These are phyloP conservation scores for Chrysolina oricalcia DNA, from an alignment of 2,888 invertebrate genomes.

Conservation along the genomic window DNA sequence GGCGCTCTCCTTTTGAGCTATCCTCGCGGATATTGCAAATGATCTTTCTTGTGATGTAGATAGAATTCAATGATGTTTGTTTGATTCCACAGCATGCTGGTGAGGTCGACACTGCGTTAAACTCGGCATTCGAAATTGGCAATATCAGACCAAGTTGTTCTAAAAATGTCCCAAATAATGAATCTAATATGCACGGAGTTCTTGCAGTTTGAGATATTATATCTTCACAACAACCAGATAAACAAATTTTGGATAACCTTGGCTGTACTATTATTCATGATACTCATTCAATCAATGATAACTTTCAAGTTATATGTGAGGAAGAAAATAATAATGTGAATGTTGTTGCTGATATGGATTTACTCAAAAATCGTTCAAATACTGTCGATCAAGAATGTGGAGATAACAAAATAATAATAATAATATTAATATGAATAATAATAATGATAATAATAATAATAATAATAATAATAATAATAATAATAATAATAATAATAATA, in stretches of 20 bases:
- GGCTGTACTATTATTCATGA: constrained; percentile 23
- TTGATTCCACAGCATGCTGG: no score
- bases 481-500: no score
- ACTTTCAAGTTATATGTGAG: no score
- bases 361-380: constrained; percentile 15
- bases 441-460: no score
- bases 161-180: constrained; percentile 1
- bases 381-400: no score
- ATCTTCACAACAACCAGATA: constrained; percentile 13
- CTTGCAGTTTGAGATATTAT: constrained; percentile 11
- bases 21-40: constrained; percentile 1
- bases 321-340: constrained; percentile 6
- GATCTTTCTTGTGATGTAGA: constrained; percentile 12
- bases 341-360: constrained; percentile 14
- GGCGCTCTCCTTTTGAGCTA: neutral
- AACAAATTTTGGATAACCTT: constrained; percentile 22
- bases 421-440: no score
- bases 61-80: constrained; percentile 3
- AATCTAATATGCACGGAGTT: neutral
- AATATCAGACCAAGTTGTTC: constrained; percentile 18
- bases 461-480: no score
- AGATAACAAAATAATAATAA: no score
- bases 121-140: no score
- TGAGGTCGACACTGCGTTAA: no score
- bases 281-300: neutral